phyloP scores from a whole-genome alignment of 2,797 vertebrate genomes.

The Bucorvus abyssinicus region DNA sequence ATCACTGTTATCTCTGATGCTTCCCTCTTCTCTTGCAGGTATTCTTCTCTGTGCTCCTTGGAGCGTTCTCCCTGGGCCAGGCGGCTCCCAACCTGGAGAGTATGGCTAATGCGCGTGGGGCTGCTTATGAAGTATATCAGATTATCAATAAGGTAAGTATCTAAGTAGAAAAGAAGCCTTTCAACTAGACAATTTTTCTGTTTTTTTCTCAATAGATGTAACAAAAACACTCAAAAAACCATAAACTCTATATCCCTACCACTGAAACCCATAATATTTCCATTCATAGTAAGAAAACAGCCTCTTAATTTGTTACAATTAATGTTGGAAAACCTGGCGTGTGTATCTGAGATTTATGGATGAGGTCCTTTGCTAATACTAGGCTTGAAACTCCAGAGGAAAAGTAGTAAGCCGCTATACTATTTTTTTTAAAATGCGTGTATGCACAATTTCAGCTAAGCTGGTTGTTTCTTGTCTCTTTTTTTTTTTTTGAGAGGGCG shows the following conservation, averaged over 20 bases:
- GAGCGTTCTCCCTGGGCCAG: slow-evolving; percentile 75
- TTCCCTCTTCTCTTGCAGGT: slow-evolving; percentile 53
- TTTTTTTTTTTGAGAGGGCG: not conserved
- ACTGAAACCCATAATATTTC: not conserved
- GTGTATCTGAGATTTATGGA: not conserved
- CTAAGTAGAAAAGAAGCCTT: not conserved
- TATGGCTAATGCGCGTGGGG: slow-evolving; percentile 74
- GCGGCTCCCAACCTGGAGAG: slow-evolving; percentile 77
- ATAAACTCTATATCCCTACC: not conserved
- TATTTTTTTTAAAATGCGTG: not conserved
- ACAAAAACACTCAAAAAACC: not conserved
- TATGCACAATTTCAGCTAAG: not conserved
- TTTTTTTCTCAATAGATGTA: not conserved
- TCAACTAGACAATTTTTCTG: not conserved
- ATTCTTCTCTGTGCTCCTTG: slow-evolving; percentile 75
- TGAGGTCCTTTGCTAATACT: not conserved
- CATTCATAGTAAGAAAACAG: not conserved
- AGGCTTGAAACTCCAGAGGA: not conserved
- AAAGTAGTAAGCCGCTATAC: not conserved
- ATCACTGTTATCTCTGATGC: not conserved
- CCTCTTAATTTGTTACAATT: not conserved
- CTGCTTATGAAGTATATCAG: slow-evolving; percentile 76
- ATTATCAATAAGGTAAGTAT: slow-evolving; percentile 75
- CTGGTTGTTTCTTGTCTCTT: not conserved
- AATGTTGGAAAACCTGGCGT: not conserved